Percentiles rank a stretch among this genome's conserved stretches.
Conservation (phyloP, 2,113 vertebrate species). For the Passerina amoena region DNA sequence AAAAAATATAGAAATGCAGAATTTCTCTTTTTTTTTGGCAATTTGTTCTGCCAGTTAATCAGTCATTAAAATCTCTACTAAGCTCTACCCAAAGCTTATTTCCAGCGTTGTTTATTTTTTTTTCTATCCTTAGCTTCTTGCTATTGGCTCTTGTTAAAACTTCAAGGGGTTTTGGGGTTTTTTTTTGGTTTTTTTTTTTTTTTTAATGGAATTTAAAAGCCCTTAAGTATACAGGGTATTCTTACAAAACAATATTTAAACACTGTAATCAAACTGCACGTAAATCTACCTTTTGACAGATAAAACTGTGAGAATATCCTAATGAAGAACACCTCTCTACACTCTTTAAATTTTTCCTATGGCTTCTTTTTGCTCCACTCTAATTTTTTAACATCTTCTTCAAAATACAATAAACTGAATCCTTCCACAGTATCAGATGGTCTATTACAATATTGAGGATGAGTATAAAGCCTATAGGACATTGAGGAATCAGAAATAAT, state of each 20-base stretch:
- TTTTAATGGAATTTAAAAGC: rapidly evolving
- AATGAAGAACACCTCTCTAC: not conserved
- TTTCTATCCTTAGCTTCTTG: not conserved
- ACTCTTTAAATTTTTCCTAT: not conserved
- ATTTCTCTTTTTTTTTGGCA: not conserved
- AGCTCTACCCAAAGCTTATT: not conserved
- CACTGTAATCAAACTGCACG: not conserved
- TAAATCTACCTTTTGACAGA: not conserved
- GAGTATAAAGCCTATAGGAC: not conserved
- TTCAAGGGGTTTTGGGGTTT: too few relatives aligned
- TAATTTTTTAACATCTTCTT: not conserved
- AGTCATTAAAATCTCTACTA: not conserved
- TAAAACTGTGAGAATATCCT: not conserved
- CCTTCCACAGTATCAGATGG: not conserved
- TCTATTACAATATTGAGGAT: not conserved
- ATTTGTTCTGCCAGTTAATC: not conserved
- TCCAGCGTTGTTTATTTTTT: not conserved
- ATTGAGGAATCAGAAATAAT: not conserved
- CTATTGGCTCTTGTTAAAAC: not conserved
- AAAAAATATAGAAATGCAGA: not conserved
- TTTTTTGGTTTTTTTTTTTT: not conserved
- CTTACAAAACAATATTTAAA: not conserved
- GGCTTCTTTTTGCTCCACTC: not conserved
- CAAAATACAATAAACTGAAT: not conserved
- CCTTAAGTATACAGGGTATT: not conserved